Evolutionary conservation across 2,888 invertebrate species (phyloP).

Genomic region (Spilarctia lutea): DNA sequence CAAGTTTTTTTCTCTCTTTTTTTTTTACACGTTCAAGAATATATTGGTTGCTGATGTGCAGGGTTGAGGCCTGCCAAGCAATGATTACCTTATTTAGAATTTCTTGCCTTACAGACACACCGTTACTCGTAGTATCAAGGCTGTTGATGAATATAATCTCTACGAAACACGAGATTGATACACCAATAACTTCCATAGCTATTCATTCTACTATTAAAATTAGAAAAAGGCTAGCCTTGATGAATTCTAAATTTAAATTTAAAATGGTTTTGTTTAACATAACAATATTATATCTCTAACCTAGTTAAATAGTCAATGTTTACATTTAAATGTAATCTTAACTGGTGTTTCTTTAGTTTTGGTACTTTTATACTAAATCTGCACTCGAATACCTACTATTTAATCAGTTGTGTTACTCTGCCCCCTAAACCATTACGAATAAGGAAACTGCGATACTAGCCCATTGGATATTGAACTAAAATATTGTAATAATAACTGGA

Average conservation of each 20-base stretch:
- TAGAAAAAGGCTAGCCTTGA: not conserved
- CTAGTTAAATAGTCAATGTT: not conserved
- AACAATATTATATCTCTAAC: not conserved
- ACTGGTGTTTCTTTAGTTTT: not conserved
- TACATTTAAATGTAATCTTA: not conserved
- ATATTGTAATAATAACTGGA: not conserved
- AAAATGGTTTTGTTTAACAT: not conserved
- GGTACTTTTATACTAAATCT: not conserved
- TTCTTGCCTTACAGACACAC: no score
- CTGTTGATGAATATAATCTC: no score
- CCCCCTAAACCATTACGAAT: not conserved
- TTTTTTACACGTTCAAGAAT: no score
- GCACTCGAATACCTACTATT: not conserved
- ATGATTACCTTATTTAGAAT: no score
- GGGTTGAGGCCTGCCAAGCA: no score
- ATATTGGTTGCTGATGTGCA: no score
- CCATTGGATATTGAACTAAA: not conserved
- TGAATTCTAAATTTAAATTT: not conserved
- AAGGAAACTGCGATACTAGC: not conserved
- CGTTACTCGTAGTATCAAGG: no score
- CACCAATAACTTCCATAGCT: not conserved
- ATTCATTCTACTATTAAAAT: not conserved
- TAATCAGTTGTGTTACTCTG: not conserved
- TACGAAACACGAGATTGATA: conserved; percentile 8
- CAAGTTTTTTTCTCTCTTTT: no score